A percentile compares a stretch with the other conserved stretches of the same genome.
Conservation (phyloP, 2,113 vertebrate species). For the Mionectes macconnelli region DNA sequence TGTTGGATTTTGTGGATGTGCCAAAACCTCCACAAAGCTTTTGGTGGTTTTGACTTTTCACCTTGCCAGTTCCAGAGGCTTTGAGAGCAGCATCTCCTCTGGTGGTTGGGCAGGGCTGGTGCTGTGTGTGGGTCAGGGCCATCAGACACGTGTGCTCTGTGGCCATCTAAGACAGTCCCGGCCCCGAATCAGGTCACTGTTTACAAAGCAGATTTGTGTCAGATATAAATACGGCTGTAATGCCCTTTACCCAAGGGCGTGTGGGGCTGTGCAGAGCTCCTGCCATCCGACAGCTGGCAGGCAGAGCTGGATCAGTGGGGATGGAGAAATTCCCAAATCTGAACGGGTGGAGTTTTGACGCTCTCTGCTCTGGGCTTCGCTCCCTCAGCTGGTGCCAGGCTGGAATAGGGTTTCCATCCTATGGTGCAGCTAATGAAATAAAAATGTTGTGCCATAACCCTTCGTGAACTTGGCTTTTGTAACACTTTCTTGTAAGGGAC, state of each 20-base stretch:
- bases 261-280: neutral
- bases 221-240: slow-evolving; percentile 27
- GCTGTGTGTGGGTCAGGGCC: neutral
- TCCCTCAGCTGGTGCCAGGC: neutral
- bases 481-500: rapidly evolving
- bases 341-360: neutral
- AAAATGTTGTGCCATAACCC: neutral
- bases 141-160: neutral
- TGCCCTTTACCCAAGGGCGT: neutral
- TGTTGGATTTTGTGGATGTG: neutral
- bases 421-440: neutral
- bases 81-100: neutral
- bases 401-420: neutral
- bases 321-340: neutral
- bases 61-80: neutral
- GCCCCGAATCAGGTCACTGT: slow-evolving; percentile 17
- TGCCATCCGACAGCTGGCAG: neutral
- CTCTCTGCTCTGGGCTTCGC: neutral
- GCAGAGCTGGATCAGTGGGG: neutral
- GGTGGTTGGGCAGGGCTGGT: neutral
- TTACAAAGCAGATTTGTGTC: slow-evolving; percentile 41
- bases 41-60: neutral
- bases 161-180: neutral
- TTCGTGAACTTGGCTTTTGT: neutral
- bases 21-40: neutral